phyloP scores from a whole-genome alignment of 2,888 invertebrate species.

The Synanthedon andrenaeformis region DNA sequence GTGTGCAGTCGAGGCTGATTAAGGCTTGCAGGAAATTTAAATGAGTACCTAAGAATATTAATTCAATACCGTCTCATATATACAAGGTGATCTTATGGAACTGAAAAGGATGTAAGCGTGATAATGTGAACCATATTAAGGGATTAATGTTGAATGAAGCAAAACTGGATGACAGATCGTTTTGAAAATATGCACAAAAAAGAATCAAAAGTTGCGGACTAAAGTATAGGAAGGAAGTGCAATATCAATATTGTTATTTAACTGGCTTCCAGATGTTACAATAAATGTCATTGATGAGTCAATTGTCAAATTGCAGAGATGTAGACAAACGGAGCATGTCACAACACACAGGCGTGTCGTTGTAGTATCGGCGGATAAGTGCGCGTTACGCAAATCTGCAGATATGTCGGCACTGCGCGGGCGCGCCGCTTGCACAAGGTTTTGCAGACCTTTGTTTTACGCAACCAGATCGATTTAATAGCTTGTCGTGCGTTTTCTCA shows the following conservation, averaged over 20 bases:
- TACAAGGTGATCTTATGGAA: not conserved
- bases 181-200: no score
- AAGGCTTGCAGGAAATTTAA: conserved; percentile 7
- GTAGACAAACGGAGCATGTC: conserved; percentile 54
- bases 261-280: no score
- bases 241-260: no score
- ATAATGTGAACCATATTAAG: not conserved
- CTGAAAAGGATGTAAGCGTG: not conserved
- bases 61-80: not conserved
- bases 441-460: conserved; percentile 71
- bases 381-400: conserved; percentile 69
- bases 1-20: conserved; percentile 8
- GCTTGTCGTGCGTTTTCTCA: conserved; percentile 65
- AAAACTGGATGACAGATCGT: no score
- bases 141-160: not conserved
- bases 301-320: conserved; percentile 22
- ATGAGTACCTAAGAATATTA: not conserved
- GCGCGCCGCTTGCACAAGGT: conserved; percentile 68
- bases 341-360: conserved; percentile 52
- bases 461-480: conserved; percentile 69
- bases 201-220: no score
- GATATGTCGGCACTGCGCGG: conserved; percentile 61
- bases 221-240: no score
- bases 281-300: not conserved
- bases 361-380: conserved; percentile 60